phyloP scores from a whole-genome alignment of 2,113 vertebrate genomes.

The Cairina moschata region DNA sequence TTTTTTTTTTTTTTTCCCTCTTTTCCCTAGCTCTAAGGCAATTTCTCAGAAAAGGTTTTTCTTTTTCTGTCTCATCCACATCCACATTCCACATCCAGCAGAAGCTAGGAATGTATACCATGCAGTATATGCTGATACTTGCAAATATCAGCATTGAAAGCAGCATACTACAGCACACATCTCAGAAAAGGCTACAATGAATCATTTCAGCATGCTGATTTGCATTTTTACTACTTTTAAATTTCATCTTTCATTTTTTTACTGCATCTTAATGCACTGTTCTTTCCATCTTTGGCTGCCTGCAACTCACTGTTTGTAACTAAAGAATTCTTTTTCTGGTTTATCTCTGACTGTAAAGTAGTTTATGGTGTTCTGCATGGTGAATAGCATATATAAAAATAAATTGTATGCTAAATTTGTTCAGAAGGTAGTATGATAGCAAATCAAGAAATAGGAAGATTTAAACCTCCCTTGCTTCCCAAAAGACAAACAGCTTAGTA shows the following conservation, averaged over 20 bases:
- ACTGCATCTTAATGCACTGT: conserved; percentile 24
- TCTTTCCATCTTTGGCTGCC: conserved; percentile 19
- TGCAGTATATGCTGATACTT: conserved; percentile 23
- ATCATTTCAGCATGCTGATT: conserved; percentile 35
- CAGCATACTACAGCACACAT: neutral
- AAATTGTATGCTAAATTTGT: conserved; percentile 41
- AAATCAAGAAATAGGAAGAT: conserved; percentile 35
- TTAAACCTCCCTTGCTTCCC: neutral
- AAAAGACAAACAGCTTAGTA: conserved; percentile 14
- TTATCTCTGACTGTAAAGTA: conserved; percentile 33
- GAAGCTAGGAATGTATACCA: neutral
- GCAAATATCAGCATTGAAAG: neutral
- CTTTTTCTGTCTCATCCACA: neutral
- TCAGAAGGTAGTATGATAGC: conserved; percentile 14
- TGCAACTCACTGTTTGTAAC: conserved; percentile 11
- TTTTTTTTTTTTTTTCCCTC: neutral
- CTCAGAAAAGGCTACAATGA: conserved; percentile 9
- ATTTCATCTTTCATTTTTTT: conserved; percentile 38
- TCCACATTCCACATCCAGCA: neutral
- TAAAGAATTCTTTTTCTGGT: conserved; percentile 28
- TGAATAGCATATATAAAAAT: conserved; percentile 33
- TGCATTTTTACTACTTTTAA: conserved; percentile 49
- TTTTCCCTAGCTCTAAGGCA: neutral
- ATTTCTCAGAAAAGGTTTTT: neutral
- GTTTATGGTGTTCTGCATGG: conserved; percentile 21